These are phyloP conservation scores for Nasonia longicornis DNA, from an alignment of 1,140 invertebrate species.

Conservation along the genomic window DNA sequence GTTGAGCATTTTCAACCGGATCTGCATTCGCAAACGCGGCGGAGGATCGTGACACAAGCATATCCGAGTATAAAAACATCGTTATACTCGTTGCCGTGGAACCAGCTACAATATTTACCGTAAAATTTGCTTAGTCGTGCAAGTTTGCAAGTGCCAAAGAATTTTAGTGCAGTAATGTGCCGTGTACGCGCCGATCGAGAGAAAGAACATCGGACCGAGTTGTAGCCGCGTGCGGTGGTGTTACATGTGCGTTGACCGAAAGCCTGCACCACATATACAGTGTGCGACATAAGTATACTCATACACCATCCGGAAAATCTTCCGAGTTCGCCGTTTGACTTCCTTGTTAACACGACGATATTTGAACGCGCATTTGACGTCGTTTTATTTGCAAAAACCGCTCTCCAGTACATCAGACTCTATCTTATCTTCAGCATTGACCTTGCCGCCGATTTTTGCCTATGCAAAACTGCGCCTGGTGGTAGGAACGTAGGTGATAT, in stretches of 20 bases:
- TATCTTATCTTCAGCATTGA: constrained; percentile 33
- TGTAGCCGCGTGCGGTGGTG: no score
- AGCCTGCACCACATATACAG: no score
- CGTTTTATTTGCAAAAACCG: not conserved
- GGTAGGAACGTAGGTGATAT: constrained; percentile 11
- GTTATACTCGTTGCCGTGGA: constrained; percentile 15
- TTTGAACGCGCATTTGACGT: not conserved
- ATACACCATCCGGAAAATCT: not conserved
- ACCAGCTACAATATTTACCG: constrained; percentile 1
- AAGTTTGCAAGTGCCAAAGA: constrained; percentile 6
- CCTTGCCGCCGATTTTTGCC: constrained; percentile 6
- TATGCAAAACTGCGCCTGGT: not conserved
- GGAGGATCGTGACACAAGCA: constrained; percentile 28
- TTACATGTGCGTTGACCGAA: no score
- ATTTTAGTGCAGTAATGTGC: not conserved
- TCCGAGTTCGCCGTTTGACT: not conserved
- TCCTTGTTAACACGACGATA: not conserved
- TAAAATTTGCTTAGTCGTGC: not conserved
- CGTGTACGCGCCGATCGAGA: not conserved
- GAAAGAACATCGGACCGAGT: not conserved
- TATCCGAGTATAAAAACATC: constrained; percentile 16
- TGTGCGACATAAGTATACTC: no score
- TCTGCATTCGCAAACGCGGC: constrained; percentile 11
- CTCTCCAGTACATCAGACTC: no score
- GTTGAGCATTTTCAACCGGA: constrained; percentile 10